Percentiles rank a stretch among this genome's conserved stretches.
Evolutionary conservation across 2,888 invertebrate species (phyloP).

Genomic region (Drosophila ochracea): DNA sequence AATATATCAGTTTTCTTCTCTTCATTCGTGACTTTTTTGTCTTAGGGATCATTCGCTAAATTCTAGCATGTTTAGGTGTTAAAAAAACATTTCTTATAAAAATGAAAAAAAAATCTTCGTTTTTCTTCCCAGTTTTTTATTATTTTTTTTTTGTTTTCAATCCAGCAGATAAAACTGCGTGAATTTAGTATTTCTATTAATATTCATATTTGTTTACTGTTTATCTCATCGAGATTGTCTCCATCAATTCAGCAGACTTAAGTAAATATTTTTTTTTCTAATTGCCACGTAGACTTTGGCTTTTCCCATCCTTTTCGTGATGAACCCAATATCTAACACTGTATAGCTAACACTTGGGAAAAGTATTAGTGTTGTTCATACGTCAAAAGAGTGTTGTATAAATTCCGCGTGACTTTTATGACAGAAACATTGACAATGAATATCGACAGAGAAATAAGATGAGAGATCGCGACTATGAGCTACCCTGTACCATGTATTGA

Average conservation of each 20-base stretch:
- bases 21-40: neutral
- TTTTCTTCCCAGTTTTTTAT: neutral
- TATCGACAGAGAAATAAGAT: neutral
- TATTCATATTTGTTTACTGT: neutral
- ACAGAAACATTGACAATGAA: slow-evolving; percentile 12
- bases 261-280: neutral
- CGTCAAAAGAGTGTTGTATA: neutral
- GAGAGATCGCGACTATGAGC: neutral
- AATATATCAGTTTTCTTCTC: neutral
- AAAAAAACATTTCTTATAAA: neutral
- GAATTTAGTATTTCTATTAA: neutral
- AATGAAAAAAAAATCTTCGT: neutral
- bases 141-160: neutral
- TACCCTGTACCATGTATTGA: neutral
- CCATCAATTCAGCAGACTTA: neutral
- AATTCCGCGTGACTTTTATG: slow-evolving; percentile 12
- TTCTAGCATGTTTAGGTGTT: neutral
- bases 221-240: neutral
- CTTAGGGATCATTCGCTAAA: neutral
- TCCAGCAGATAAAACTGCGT: neutral
- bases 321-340: neutral
- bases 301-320: neutral
- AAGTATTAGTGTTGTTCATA: neutral
- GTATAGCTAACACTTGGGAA: neutral
- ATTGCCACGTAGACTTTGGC: neutral